phyloP scores from a whole-genome alignment of 1,140 invertebrate genomes.

The Drosophila pruinosa region DNA sequence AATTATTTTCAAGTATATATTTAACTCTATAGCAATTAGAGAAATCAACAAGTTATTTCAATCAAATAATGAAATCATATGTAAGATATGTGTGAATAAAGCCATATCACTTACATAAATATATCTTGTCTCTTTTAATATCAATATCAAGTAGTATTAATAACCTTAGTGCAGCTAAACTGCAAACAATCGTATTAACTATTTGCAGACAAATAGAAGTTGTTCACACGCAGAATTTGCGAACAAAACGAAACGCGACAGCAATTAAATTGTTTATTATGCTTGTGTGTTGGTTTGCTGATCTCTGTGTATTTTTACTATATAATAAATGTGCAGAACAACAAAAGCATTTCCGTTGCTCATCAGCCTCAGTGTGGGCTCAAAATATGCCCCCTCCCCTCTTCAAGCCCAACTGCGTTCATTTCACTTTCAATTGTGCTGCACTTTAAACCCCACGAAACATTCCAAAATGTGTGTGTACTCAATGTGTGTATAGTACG shows the following conservation, averaged over 20 bases:
- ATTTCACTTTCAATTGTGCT: constrained; percentile 70
- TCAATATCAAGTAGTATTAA: too few species aligned
- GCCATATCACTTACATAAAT: too few species aligned
- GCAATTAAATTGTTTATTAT: constrained; percentile 38
- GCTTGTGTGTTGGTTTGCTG: neutral
- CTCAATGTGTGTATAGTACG: too few species aligned
- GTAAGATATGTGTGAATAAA: too few species aligned
- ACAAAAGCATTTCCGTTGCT: constrained; percentile 65
- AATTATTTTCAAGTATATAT: too few species aligned
- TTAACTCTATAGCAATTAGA: too few species aligned
- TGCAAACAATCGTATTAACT: neutral
- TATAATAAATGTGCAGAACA: constrained; percentile 59
- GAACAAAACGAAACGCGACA: neutral
- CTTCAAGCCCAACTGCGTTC: constrained; percentile 11
- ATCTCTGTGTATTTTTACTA: constrained; percentile 24
- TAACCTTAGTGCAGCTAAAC: neutral
- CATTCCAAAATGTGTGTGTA: neutral
- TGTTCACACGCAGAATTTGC: constrained; percentile 18
- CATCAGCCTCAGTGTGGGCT: constrained; percentile 20
- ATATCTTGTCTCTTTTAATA: too few species aligned
- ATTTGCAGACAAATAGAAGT: neutral
- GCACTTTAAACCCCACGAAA: constrained; percentile 41
- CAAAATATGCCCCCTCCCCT: neutral
- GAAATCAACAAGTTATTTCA: too few species aligned
- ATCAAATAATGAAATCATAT: too few species aligned